These are phyloP conservation scores for Stercorarius parasiticus DNA, from an alignment of 2,113 vertebrate species.

Conservation along the genomic window DNA sequence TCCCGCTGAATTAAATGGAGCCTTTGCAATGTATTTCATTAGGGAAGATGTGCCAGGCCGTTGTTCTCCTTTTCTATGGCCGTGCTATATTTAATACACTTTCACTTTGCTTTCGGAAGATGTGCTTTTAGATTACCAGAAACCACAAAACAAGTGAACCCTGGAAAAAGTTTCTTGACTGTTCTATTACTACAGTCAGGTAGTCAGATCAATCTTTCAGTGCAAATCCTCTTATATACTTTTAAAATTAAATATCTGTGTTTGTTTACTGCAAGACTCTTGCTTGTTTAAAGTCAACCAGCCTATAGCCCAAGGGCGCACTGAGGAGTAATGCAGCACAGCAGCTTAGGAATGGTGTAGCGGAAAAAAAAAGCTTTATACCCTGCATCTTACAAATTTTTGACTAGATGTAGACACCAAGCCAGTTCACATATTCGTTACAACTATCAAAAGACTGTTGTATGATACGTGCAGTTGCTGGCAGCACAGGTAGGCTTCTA, in stretches of 20 bases:
- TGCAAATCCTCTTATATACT: not conserved
- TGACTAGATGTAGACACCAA: not conserved
- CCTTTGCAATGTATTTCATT: not conserved
- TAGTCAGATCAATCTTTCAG: not conserved
- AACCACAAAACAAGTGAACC: not conserved
- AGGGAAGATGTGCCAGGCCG: not conserved
- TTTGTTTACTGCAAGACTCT: not conserved
- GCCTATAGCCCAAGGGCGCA: not conserved
- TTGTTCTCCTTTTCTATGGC: not conserved
- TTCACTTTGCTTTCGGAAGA: not conserved
- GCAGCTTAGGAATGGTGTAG: not conserved
- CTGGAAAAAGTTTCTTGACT: not conserved
- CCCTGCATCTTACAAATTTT: not conserved
- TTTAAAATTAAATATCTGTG: not conserved
- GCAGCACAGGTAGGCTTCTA: not conserved
- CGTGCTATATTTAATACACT: not conserved
- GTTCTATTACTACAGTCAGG: not conserved
- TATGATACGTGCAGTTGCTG: not conserved
- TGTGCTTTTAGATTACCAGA: not conserved
- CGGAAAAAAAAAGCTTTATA: not conserved
- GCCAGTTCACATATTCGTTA: rapidly evolving
- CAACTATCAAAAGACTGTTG: not conserved
- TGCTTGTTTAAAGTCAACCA: not conserved
- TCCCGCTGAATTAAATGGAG: not conserved
- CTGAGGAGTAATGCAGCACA: not conserved